Percentiles rank a stretch among this genome's conserved stretches.
These are phyloP conservation scores for Coptodon bakossiorum DNA, from an alignment of 2,113 vertebrate genomes.

Conservation along the genomic window DNA sequence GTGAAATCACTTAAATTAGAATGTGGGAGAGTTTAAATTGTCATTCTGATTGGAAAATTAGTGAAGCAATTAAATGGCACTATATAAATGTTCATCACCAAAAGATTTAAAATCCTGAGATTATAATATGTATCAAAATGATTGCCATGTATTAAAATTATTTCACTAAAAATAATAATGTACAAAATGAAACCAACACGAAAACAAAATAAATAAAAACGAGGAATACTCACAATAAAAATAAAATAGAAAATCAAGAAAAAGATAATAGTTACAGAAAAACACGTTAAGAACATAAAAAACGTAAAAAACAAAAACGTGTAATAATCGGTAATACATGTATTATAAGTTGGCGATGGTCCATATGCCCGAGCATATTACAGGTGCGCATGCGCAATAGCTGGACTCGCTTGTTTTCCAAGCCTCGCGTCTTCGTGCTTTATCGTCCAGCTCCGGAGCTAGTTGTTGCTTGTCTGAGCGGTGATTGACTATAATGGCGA, in stretches of 20 bases:
- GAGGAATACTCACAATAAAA: neutral
- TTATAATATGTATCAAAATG: neutral
- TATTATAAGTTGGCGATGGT: neutral
- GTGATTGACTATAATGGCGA: constrained; percentile 79
- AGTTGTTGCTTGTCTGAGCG: constrained; percentile 57
- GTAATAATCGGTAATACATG: neutral
- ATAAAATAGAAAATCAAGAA: neutral
- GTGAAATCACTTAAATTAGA: neutral
- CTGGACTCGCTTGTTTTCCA: constrained; percentile 13
- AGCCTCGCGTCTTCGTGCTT: constrained; percentile 48
- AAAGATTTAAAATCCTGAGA: neutral
- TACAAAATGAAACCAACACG: neutral
- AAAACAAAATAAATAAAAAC: neutral
- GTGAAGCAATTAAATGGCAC: neutral
- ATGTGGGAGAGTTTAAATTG: neutral
- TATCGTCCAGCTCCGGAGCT: constrained; percentile 45
- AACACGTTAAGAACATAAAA: neutral
- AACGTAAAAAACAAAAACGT: neutral
- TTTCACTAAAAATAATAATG: neutral
- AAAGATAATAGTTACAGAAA: neutral
- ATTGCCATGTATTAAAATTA: neutral
- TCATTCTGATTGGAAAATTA: neutral
- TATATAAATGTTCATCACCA: neutral
- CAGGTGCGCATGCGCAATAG: neutral
- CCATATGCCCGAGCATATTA: neutral